Percentiles rank a stretch among this genome's conserved stretches.
Conservation (phyloP, 2,797 vertebrate species). For the Danio choprae region DNA sequence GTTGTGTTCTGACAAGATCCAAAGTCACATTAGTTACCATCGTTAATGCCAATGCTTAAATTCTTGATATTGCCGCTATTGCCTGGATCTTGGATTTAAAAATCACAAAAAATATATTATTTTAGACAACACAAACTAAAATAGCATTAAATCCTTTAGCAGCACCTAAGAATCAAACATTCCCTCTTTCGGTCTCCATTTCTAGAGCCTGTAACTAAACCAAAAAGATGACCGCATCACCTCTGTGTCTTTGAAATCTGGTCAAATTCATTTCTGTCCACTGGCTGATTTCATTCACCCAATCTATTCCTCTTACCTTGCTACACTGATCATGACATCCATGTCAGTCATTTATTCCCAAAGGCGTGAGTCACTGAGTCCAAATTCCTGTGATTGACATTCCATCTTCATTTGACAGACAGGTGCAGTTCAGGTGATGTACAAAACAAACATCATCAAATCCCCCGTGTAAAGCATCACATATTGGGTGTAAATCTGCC, state of each 20-base stretch:
- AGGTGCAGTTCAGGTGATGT: background rate
- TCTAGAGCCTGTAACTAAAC: background rate
- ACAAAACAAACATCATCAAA: conserved; percentile 19
- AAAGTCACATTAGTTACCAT: conserved; percentile 13
- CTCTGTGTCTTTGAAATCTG: background rate
- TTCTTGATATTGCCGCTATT: background rate
- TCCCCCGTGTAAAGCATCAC: background rate
- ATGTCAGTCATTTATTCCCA: conserved; percentile 23
- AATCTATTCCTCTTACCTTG: background rate
- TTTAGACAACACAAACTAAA: background rate
- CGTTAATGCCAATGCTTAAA: conserved; percentile 11
- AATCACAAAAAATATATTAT: too few relatives aligned
- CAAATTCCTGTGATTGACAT: conserved; percentile 14
- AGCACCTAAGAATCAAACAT: background rate
- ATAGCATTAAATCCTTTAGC: background rate
- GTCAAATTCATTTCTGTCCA: background rate
- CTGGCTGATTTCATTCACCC: background rate
- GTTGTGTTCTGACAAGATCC: background rate
- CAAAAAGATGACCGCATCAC: background rate
- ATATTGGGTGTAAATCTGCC: background rate
- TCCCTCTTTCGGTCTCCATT: background rate
- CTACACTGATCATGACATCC: conserved; percentile 3
- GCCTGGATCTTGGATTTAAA: background rate
- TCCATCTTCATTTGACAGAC: conserved; percentile 25
- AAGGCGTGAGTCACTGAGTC: conserved; percentile 16